Percentiles rank a stretch among this genome's conserved stretches.
Evolutionary conservation across 2,113 vertebrate species (phyloP).

Genomic region (Amphiprion percula): DNA sequence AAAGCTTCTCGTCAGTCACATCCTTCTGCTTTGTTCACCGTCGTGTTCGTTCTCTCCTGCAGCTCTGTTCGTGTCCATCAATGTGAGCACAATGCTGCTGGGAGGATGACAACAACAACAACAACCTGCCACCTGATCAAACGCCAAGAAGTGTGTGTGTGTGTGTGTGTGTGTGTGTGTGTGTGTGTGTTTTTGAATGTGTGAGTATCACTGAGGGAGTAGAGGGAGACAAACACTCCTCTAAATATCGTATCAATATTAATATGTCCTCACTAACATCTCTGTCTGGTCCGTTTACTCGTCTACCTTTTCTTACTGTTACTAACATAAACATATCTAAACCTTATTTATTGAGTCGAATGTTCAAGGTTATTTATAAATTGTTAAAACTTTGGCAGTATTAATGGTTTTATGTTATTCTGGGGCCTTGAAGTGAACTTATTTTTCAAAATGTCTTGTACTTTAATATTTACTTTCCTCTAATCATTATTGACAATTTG

Average conservation of each 20-base stretch:
- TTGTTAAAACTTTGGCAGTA: neutral
- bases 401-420: constrained; percentile 14
- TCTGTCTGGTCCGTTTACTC: neutral
- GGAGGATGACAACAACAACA: constrained; percentile 47
- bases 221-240: constrained; percentile 4
- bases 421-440: neutral
- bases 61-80: constrained; percentile 82
- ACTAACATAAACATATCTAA: constrained; percentile 25
- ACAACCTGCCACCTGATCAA: neutral
- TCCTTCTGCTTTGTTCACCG: neutral
- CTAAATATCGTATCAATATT: neutral
- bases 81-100: constrained; percentile 68
- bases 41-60: constrained; percentile 19
- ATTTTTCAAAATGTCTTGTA: constrained; percentile 7
- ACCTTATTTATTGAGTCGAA: neutral
- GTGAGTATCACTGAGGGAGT: neutral
- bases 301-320: constrained; percentile 12
- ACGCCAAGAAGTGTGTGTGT: no score
- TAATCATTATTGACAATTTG: constrained; percentile 1
- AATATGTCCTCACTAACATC: neutral
- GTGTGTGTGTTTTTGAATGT: neutral
- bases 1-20: neutral
- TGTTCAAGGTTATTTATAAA: constrained; percentile 16
- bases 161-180: neutral
- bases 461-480: neutral